Percentiles rank a stretch among this genome's conserved stretches.
Conservation (phyloP, 2,113 vertebrate genomes). For the Probosciger aterrimus region DNA sequence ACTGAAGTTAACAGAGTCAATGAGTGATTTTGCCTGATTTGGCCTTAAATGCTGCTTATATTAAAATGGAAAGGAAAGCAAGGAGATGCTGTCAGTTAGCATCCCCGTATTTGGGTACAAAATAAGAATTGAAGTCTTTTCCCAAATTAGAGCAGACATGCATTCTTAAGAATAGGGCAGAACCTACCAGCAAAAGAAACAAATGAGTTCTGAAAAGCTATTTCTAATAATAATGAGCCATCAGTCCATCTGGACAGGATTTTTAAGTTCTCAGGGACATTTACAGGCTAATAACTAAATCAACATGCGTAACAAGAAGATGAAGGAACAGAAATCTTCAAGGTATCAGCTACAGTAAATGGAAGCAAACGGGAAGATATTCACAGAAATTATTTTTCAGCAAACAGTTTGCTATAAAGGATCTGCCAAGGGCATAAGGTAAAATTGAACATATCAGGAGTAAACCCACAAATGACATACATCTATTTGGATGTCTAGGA, state of each 20-base stretch:
- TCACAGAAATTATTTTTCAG: background rate
- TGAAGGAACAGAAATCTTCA: background rate
- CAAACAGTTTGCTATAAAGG: background rate
- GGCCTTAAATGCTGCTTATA: background rate
- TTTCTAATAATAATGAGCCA: conserved; percentile 31
- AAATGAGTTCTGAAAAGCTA: conserved; percentile 11
- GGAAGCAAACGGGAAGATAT: background rate
- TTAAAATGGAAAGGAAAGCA: conserved; percentile 14
- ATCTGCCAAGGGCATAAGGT: background rate
- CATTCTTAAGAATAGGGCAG: background rate
- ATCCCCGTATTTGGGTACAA: background rate
- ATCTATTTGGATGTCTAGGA: background rate
- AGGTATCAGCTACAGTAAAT: background rate
- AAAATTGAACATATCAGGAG: background rate
- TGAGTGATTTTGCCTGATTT: background rate
- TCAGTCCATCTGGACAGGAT: background rate
- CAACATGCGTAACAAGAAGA: background rate
- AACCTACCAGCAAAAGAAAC: conserved; percentile 18
- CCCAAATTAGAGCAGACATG: conserved; percentile 10
- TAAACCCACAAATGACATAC: background rate
- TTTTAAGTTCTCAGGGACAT: background rate
- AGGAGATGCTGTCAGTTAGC: conserved; percentile 15
- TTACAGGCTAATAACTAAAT: conserved; percentile 5
- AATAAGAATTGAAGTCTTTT: conserved; percentile 8
- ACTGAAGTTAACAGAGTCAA: background rate